Percentiles rank a stretch among this genome's conserved stretches.
Evolutionary conservation across 2,888 invertebrate genomes (phyloP).

Genomic region (Neoascia interrupta): DNA sequence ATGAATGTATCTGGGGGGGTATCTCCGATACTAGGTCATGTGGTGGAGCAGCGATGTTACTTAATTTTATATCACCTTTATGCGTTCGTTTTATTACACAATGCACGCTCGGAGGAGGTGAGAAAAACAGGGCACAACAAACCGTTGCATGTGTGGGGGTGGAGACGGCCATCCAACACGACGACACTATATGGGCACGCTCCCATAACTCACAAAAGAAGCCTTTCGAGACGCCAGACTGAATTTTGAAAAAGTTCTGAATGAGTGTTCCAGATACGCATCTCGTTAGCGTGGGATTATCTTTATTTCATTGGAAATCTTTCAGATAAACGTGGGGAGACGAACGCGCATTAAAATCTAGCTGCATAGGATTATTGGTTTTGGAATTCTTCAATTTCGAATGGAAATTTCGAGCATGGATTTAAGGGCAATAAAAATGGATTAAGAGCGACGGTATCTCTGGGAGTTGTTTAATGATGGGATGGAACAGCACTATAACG

Average conservation of each 20-base stretch:
- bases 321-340: slow-evolving; percentile 21
- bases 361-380: slow-evolving; percentile 37
- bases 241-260: slow-evolving; percentile 34
- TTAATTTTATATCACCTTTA: slow-evolving; percentile 45
- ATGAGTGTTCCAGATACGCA: slow-evolving; percentile 53
- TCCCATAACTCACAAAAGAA: background rate
- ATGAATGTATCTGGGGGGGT: slow-evolving; percentile 5
- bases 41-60: slow-evolving; percentile 19
- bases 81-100: slow-evolving; percentile 50
- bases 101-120: slow-evolving; percentile 11
- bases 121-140: background rate
- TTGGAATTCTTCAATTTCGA: slow-evolving; percentile 23
- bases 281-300: slow-evolving; percentile 61
- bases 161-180: slow-evolving; percentile 25
- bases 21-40: slow-evolving; percentile 43
- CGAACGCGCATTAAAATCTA: slow-evolving; percentile 17
- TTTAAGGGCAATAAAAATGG: slow-evolving; percentile 26
- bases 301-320: slow-evolving; percentile 37
- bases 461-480: background rate
- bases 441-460: slow-evolving; percentile 11
- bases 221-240: slow-evolving; percentile 5
- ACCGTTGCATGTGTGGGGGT: slow-evolving; percentile 12
- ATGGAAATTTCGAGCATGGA: slow-evolving; percentile 36
- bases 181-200: slow-evolving; percentile 26
- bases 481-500: no score